Evolutionary conservation across 1,140 invertebrate species (phyloP), one percentile per base, ranked within the genome.

Genomic region (Acyrthosiphon pisum): DNA sequence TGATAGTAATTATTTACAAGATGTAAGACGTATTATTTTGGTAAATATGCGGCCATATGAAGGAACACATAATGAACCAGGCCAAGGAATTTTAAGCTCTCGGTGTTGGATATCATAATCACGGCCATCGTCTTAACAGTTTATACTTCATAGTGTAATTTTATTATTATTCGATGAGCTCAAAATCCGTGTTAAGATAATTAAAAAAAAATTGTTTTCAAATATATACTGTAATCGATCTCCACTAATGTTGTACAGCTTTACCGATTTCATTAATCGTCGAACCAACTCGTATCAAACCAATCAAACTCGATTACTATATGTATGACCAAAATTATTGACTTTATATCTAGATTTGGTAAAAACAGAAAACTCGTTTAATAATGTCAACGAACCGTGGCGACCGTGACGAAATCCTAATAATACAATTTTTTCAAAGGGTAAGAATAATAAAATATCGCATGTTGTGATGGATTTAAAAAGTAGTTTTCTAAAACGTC

Each of bases 321-420:
- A 90, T 37, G 41, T 60, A 68, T 68, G 89, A 90, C 89, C 56
- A 90, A 90, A 90, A 68, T 89, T 60, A 90, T 68, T 90, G 23
- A 30, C 88, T 44, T 90, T 37, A 14, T 30, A 20, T 44, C 89
- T 90, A 20, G 14, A 48, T 60, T 90, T 90, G 53, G 89, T 68
- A 90, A 90, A 60, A 68, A 35, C 37, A 60, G 53, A 90, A 90
- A 68, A 90, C 89, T 68, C 37, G 89, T 90, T 90, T 68, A 68
- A 90, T 37, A 44, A 68, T 68, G 89, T 90, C 89, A 68, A 68
- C 30, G 89, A 90, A 90, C 89, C 53, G 53, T 20, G 0, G n/a
- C 50, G 50, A 56, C 89, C 89, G 89, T 90, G 89, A 68, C 53
- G 89, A 90, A 90, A 90, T 68, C 20, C 48, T 37, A 89, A 89